Evolutionary conservation across 2,888 invertebrate genomes (phyloP).

Genomic region (Andrena hattorfiana): DNA sequence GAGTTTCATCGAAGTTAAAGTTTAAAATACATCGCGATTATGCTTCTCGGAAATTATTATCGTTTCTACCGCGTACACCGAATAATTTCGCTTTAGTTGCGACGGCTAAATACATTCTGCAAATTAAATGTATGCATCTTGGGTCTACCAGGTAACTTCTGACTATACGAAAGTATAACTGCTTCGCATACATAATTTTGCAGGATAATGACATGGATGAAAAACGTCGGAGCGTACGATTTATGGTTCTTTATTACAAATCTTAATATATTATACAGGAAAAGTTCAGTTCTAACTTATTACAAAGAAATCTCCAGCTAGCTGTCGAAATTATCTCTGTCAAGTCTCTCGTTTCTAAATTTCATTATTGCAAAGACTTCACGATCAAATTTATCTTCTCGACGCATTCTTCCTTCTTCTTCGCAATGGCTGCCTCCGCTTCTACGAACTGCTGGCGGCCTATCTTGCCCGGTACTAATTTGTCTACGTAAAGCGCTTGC

Average conservation of each 20-base stretch:
- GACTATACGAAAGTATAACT: neutral
- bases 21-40: neutral
- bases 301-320: conserved; percentile 48
- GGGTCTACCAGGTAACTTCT: neutral
- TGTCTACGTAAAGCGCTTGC: conserved; percentile 87
- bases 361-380: conserved; percentile 83
- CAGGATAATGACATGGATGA: neutral
- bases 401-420: conserved; percentile 87
- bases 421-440: conserved; percentile 86
- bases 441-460: conserved; percentile 87
- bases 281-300: conserved; percentile 41
- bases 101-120: neutral
- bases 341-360: conserved; percentile 40
- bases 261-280: conserved; percentile 62
- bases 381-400: conserved; percentile 86
- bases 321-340: conserved; percentile 36
- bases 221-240: neutral
- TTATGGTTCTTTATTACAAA: conserved; percentile 61
- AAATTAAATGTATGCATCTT: neutral
- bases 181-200: too few relatives aligned
- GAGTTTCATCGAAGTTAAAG: conserved; percentile 49
- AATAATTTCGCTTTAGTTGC: neutral
- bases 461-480: conserved; percentile 88
- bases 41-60: neutral
- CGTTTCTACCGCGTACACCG: neutral